phyloP scores from a whole-genome alignment of 2,888 invertebrate species.

The Plagodis pulveraria region DNA sequence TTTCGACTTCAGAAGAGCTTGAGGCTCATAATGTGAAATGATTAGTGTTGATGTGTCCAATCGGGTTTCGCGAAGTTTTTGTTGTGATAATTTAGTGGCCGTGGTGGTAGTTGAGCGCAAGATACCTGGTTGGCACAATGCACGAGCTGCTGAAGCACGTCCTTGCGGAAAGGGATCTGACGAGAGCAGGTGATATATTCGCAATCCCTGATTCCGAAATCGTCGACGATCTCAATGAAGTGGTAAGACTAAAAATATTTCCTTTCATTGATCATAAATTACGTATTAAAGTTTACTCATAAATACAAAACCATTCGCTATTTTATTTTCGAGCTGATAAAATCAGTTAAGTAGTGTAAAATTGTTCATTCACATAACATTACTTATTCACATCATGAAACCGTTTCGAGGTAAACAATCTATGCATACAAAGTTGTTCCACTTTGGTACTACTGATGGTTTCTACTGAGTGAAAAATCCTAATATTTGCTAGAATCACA shows the following conservation, averaged over 20 bases:
- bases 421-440: conserved; percentile 27
- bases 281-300: no score
- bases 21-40: conserved; percentile 32
- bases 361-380: conserved; percentile 9
- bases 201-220: conserved; percentile 94
- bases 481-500: conserved; percentile 7
- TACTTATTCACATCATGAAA: conserved; percentile 25
- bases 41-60: conserved; percentile 56
- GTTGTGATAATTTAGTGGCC: conserved; percentile 29
- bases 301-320: no score
- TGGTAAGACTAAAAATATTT: conserved; percentile 82
- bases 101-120: conserved; percentile 30
- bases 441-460: conserved; percentile 3
- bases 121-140: conserved; percentile 83
- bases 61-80: conserved; percentile 40
- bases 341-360: neutral
- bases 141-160: conserved; percentile 96
- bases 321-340: no score
- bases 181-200: conserved; percentile 96
- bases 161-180: conserved; percentile 94
- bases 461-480: conserved; percentile 6
- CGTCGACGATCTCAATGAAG: conserved; percentile 93
- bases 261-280: no score
- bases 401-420: conserved; percentile 20
- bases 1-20: conserved; percentile 25